Percentiles rank a stretch among this genome's conserved stretches.
Evolutionary conservation across 2,113 vertebrate genomes (phyloP).

Genomic region (Sprattus sprattus): DNA sequence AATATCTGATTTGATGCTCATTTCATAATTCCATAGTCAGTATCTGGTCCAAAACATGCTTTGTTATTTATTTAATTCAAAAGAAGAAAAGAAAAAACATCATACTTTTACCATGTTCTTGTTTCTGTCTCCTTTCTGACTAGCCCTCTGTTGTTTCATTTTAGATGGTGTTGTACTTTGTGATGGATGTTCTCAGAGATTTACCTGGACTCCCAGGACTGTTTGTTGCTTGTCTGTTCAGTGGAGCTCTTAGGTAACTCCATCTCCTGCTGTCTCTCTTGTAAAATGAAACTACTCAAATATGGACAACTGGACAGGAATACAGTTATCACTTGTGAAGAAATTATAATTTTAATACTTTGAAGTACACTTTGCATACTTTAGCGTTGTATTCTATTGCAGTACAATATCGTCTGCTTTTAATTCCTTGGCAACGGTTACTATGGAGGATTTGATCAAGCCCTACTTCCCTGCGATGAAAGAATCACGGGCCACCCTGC

Average conservation of each 20-base stretch:
- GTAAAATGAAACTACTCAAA: background rate
- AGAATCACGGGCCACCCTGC: conserved; percentile 77
- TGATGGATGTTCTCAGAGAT: conserved; percentile 87
- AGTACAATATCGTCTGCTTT: conserved; percentile 98
- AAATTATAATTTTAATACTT: no score
- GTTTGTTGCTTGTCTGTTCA: conserved; percentile 96
- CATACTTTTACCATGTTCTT: no score
- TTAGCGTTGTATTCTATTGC: background rate
- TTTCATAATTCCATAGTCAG: no score
- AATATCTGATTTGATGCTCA: no score
- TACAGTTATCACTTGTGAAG: background rate
- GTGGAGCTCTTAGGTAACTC: conserved; percentile 88
- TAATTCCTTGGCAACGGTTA: conserved; percentile 93
- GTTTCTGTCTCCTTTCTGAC: background rate
- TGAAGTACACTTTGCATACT: background rate
- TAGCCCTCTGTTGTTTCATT: background rate
- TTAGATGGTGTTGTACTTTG: conserved; percentile 93
- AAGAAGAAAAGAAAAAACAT: no score
- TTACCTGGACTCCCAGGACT: conserved; percentile 88
- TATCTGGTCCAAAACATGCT: no score
- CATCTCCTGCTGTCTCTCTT: background rate
- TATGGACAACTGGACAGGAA: background rate
- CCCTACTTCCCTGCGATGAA: conserved; percentile 80
- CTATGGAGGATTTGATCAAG: conserved; percentile 93
- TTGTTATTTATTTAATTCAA: no score